phyloP scores from a whole-genome alignment of 2,797 vertebrate genomes.

The Hemitrygon akajei region DNA sequence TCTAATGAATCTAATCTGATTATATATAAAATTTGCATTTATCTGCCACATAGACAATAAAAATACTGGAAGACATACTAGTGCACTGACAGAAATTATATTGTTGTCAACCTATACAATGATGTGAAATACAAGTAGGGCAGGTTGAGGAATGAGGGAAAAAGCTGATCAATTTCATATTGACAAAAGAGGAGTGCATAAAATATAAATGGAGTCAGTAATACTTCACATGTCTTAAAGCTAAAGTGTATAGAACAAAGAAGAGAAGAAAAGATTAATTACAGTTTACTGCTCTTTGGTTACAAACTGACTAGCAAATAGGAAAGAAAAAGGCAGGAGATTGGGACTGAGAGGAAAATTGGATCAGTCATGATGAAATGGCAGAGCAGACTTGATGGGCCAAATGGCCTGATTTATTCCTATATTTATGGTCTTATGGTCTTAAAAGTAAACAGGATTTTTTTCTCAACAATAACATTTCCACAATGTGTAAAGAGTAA shows the following conservation, averaged over 20 bases:
- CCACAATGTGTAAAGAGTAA: neutral
- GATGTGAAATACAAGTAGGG: neutral
- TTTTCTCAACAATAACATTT: neutral
- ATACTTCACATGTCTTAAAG: neutral
- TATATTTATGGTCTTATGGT: too few species aligned
- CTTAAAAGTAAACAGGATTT: too few species aligned
- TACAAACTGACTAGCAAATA: neutral
- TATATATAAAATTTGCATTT: conserved; percentile 33
- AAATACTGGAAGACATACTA: neutral
- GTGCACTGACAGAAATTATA: neutral
- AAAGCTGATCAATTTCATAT: neutral
- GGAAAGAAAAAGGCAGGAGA: neutral
- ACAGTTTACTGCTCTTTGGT: neutral
- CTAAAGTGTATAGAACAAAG: too few species aligned
- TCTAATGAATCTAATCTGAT: conserved; percentile 61
- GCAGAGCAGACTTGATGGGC: too few species aligned
- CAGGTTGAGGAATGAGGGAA: neutral
- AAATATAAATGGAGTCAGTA: neutral
- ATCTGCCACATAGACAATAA: conserved; percentile 3
- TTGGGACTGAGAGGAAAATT: too few species aligned
- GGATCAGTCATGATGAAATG: too few species aligned
- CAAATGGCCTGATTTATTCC: too few species aligned
- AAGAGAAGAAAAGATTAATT: neutral
- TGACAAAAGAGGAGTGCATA: neutral
- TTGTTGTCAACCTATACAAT: neutral